Base-by-base conservation (phyloP, 2,888 invertebrate genomes). In the Caenorhabditis macrosperma region DNA sequence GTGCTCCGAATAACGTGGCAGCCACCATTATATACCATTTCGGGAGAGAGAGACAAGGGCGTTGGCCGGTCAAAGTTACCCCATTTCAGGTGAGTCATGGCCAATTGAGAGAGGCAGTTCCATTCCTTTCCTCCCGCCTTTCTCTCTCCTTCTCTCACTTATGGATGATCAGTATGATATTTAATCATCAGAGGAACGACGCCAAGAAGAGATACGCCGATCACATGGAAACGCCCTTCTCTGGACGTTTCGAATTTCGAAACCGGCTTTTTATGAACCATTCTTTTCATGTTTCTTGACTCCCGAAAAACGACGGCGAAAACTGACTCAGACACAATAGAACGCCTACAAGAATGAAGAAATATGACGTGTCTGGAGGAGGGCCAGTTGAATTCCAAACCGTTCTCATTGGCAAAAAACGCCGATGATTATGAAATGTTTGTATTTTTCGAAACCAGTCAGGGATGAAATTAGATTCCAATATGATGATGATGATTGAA, bases 1-100 rank as follows among this genome's bases (percentile, higher is more conserved):
- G 10, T 30, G 17, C 57, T 57, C 33, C 38, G 35, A 50, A 64
- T 46, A 26, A 20, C 46, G n/a, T 9, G 24, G 26, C 33, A 22
- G 17, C 10, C 35, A 12, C 50, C 54, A 50, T 78, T 78, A 71
- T 78, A 78, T 78, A 78, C 72, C 66, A 54, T 9, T 61, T 46
- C 38, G 20, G 46, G 55, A 26, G 46, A 57, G 17, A 26, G 57
- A 44, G 57, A 57, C 50, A 64, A 55, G 78, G 78, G 78, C 78
- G 78, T 78, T 78, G 78, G 78, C 72, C 55, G 78, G 78, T 78
- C 78, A 78, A 78, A 78, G 71, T 78, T 78, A 67, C 71, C 71
- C 78, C 67, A 78, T 78, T 66, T 78, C 71, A 71, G 69, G 46
- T 78, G 78, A 78, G 61, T 78, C 78, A 78, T 50, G 54, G 48